A percentile compares a stretch with the other conserved stretches of the same genome.
Conservation (phyloP, 1,140 invertebrate genomes). For the Zaprionus davidi region DNA sequence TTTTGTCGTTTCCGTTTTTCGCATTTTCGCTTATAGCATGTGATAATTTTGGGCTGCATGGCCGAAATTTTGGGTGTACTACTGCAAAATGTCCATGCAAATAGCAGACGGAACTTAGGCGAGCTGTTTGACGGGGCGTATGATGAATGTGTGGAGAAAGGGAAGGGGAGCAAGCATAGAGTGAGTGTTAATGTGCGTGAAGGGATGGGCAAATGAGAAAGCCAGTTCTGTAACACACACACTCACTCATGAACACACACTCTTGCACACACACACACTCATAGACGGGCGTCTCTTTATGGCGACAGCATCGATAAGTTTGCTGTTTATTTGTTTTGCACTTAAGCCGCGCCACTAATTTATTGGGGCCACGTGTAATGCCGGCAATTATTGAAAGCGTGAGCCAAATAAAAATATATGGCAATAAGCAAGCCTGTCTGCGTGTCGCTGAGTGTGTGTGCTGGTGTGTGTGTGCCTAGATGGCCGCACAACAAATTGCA, state of each 20-base stretch:
- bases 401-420: conserved; percentile 80
- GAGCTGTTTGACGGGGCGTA: conserved; percentile 2
- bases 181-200: background rate
- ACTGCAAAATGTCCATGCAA: background rate
- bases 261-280: conserved; percentile 3
- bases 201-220: background rate
- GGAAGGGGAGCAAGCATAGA: background rate
- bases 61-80: background rate
- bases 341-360: conserved; percentile 65
- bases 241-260: conserved; percentile 2
- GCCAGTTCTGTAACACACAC: background rate
- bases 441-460: background rate
- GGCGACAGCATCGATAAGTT: conserved; percentile 39
- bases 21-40: background rate
- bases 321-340: conserved; percentile 62
- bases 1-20: background rate
- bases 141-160: background rate
- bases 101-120: background rate
- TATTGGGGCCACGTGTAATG: conserved; percentile 80
- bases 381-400: conserved; percentile 81
- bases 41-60: background rate
- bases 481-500: conserved; percentile 70
- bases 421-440: conserved; percentile 43
- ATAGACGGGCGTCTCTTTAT: conserved; percentile 24
- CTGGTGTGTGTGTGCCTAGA: conserved; percentile 35